Evolutionary conservation across 2,113 vertebrate genomes (phyloP).

Genomic region (Dipodomys merriami): DNA sequence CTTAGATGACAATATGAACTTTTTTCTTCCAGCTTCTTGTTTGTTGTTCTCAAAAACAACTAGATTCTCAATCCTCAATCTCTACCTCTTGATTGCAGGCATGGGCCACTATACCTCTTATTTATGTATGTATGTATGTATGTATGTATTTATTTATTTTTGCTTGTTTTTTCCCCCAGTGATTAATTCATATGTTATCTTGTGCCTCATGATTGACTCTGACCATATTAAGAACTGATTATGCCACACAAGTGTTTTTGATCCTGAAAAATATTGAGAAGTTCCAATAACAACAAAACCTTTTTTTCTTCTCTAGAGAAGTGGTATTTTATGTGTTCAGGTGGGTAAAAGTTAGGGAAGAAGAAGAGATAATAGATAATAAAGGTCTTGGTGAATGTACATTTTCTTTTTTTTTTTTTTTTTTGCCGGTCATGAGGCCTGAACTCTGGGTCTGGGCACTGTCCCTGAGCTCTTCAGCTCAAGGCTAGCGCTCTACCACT

Average conservation of each 20-base stretch:
- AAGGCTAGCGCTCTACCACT: too few species aligned
- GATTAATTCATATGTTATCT: slow-evolving; percentile 9
- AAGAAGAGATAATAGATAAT: neutral
- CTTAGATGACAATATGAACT: too few species aligned
- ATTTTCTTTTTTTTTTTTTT: slow-evolving; percentile 24
- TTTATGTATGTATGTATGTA: too few species aligned
- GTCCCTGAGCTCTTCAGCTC: too few species aligned
- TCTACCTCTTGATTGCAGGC: too few species aligned
- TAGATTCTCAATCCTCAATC: too few species aligned
- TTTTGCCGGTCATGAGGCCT: too few species aligned
- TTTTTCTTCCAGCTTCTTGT: too few species aligned
- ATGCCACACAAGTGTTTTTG: neutral
- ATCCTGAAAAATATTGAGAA: slow-evolving; percentile 15
- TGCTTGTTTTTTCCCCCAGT: neutral
- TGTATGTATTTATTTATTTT: too few species aligned
- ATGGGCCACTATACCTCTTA: too few species aligned
- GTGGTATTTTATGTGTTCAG: neutral
- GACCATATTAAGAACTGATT: neutral
- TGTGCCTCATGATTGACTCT: slow-evolving; percentile 16
- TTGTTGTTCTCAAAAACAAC: too few species aligned
- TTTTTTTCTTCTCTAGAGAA: slow-evolving; percentile 10
- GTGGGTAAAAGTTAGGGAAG: neutral
- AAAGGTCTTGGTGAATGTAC: neutral
- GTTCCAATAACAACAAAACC: neutral
- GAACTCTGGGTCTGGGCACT: too few species aligned